Evolutionary conservation across 2,113 vertebrate genomes (phyloP).

Genomic region (Bujurquina vittata): DNA sequence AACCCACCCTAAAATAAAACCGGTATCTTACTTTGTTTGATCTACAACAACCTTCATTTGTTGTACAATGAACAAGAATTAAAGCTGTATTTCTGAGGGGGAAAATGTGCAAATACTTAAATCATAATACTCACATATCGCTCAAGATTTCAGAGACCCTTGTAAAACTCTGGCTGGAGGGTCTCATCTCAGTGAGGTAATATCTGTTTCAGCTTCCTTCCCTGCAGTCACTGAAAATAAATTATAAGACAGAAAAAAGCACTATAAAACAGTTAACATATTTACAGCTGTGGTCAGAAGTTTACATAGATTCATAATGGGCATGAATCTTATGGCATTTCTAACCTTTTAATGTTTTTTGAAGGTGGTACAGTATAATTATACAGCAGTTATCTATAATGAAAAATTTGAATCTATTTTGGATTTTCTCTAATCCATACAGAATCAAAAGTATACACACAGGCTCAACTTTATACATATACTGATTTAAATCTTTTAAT

Average conservation of each 20-base stretch:
- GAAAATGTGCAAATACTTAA: neutral
- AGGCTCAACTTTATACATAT: no score
- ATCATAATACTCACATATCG: constrained; percentile 33
- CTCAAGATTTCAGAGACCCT: constrained; percentile 32
- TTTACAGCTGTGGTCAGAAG: neutral
- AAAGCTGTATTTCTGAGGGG: neutral
- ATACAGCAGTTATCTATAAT: no score
- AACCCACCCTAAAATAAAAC: neutral
- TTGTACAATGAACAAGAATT: neutral
- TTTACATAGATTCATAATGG: neutral
- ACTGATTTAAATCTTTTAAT: no score
- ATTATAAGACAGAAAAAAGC: constrained; percentile 49
- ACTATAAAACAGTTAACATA: constrained; percentile 35
- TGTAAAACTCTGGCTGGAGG: constrained; percentile 27
- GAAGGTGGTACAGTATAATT: neutral
- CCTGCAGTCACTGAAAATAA: constrained; percentile 53
- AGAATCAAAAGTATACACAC: no score
- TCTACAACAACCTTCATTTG: neutral
- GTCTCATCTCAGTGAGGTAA: constrained; percentile 59
- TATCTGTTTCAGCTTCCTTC: constrained; percentile 57
- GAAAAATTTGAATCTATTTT: neutral
- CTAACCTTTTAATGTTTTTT: neutral
- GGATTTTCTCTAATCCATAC: neutral
- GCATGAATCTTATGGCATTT: neutral
- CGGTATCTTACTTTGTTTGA: neutral